Conservation (phyloP, 2,113 vertebrate species). For the Sula dactylatra region DNA sequence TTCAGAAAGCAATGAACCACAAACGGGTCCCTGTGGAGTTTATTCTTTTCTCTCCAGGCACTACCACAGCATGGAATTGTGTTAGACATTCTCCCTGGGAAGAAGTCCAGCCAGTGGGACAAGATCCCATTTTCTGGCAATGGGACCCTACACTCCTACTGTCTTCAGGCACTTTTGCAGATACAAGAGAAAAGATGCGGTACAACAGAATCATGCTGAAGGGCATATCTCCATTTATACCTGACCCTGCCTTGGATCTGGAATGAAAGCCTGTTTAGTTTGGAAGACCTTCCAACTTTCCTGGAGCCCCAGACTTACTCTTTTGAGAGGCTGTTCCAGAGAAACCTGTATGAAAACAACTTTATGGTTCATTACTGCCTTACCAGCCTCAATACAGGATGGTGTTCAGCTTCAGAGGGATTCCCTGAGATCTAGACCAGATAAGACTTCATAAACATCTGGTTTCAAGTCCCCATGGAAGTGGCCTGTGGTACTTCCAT, state of each 20-base stretch:
- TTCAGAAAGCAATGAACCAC: conserved; percentile 32
- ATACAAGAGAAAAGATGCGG: neutral
- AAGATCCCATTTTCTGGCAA: neutral
- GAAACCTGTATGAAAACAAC: neutral
- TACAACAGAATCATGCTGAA: neutral
- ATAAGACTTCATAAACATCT: neutral
- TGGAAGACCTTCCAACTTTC: neutral
- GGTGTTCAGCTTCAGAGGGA: neutral
- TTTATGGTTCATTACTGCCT: neutral
- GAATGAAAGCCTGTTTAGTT: neutral
- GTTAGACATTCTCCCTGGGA: neutral
- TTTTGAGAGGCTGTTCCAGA: neutral
- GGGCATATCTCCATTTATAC: neutral
- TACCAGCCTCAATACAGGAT: neutral
- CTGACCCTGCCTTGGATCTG: neutral
- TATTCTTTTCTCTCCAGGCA: neutral
- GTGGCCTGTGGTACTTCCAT: neutral
- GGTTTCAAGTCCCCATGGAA: neutral
- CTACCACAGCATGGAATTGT: neutral
- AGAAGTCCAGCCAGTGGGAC: neutral
- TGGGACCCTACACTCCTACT: neutral
- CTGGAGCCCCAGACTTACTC: neutral
- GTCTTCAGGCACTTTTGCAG: neutral
- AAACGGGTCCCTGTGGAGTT: neutral
- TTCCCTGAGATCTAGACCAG: neutral